Conservation (phyloP, 2,888 invertebrate genomes). For the Amiota minor region DNA sequence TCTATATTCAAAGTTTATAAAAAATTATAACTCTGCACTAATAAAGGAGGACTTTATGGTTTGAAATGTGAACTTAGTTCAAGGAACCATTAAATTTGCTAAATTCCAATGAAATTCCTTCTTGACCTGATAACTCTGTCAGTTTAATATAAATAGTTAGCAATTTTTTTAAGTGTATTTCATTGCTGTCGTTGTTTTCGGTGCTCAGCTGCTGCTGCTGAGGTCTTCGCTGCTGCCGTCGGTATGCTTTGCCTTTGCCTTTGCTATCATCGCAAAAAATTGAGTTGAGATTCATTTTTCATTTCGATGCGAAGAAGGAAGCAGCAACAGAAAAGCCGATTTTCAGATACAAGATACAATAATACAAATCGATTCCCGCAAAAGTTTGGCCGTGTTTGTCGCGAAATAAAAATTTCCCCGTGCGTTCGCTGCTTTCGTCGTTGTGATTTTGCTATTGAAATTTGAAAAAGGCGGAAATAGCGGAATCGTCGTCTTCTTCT, state of each 20-base stretch:
- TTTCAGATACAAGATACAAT: no score
- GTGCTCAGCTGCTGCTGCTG: constrained; percentile 41
- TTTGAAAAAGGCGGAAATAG: constrained; percentile 27
- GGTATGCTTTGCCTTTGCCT: constrained; percentile 42
- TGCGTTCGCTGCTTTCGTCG: constrained; percentile 46
- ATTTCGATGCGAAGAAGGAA: constrained; percentile 63
- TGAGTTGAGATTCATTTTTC: constrained; percentile 67
- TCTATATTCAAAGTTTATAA: no score
- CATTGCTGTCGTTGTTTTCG: no score
- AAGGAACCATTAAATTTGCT: no score
- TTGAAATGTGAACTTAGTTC: no score
- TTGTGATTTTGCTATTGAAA: constrained; percentile 40
- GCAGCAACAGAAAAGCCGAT: constrained; percentile 7
- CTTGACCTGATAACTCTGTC: not conserved
- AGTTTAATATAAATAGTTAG: no score
- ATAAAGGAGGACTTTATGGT: no score
- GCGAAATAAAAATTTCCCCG: constrained; percentile 51
- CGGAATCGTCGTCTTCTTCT: constrained; percentile 20
- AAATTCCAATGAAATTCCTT: no score
- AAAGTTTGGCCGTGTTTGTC: constrained; percentile 71
- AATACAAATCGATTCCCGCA: constrained; percentile 72
- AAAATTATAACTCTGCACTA: no score
- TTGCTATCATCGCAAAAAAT: constrained; percentile 58
- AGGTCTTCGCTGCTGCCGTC: constrained; percentile 44
- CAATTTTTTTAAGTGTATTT: no score